Evolutionary conservation across 2,888 invertebrate species (phyloP), one percentile per base, ranked within the genome.

Genomic region (Aspidapion aeneum): DNA sequence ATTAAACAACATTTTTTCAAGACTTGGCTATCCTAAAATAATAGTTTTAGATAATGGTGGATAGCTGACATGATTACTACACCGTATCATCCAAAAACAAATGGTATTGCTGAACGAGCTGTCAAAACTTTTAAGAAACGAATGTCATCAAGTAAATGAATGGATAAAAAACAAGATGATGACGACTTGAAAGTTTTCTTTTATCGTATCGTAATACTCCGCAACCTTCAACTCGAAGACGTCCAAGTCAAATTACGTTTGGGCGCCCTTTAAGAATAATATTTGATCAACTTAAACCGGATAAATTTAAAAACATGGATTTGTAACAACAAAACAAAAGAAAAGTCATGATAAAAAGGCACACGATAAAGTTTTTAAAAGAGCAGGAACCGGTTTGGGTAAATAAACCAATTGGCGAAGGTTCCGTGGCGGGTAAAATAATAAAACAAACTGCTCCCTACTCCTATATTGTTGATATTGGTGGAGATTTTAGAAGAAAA

Each of bases 21-120:
- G 70, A 19, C 55, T 58, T 68, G 72, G 74, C 0, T 64, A 74
- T 9, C 74, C 73, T 3, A 70, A 68, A 19, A 54, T 58, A 1
- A 55, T 74, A 12, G 71, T 75, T 16, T 68, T 71, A 0, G 73
- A 73, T 63, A 74, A 74, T 61, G 73, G 72, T 5, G 64, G 68
- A 0, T 64, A 68, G 20, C 55, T 19, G 62, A 61, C 48, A 62
- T 60, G 50, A 52, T 20, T 22, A 51, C 59, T 12, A 56, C 65
- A 22, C 68, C 66, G 1, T 66, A 69, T 55, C 65, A 69, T 55
- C 68, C 65, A 12, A 18, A 58, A 63, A 63, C 64, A 17, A 69
- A 68, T 20, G 66, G 66, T 1, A 56, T 66, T n/a, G 68, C 66
- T 16, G 66, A 68, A 63, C 58, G 68, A 17, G 61, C 55, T 18